Percentiles rank a stretch among this genome's conserved stretches.
Conservation (phyloP, 2,113 vertebrate genomes). For the Ginglymostoma cirratum region DNA sequence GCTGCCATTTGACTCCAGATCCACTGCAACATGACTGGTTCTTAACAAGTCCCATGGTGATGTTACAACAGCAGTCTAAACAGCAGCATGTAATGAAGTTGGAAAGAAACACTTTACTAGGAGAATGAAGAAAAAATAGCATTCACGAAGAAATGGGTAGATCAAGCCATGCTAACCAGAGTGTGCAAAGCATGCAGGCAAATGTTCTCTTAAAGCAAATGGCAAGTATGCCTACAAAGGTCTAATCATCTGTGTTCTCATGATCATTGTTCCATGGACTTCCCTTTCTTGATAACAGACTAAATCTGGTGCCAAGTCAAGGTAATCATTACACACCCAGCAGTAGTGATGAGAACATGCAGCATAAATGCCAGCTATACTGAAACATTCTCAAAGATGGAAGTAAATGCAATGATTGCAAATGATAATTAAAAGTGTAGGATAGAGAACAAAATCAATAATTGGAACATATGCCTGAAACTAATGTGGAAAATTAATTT, state of each 20-base stretch:
- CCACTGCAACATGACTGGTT: no score
- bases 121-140: no score
- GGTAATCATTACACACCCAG: neutral
- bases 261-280: neutral
- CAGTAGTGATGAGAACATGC: neutral
- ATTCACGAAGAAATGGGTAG: no score
- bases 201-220: no score
- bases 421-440: neutral
- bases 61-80: no score
- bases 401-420: neutral
- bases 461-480: neutral
- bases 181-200: no score
- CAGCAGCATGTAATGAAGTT: no score
- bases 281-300: neutral
- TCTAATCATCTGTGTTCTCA: neutral
- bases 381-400: neutral
- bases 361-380: neutral
- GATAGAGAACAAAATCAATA: neutral
- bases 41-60: no score
- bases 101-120: no score
- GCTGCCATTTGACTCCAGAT: no score
- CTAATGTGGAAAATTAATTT: neutral
- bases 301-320: neutral
- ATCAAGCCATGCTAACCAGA: no score
- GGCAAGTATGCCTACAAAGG: neutral